phyloP scores from a whole-genome alignment of 64 coral and sea anemone genomes.

The Pocillopora verrucosa region DNA sequence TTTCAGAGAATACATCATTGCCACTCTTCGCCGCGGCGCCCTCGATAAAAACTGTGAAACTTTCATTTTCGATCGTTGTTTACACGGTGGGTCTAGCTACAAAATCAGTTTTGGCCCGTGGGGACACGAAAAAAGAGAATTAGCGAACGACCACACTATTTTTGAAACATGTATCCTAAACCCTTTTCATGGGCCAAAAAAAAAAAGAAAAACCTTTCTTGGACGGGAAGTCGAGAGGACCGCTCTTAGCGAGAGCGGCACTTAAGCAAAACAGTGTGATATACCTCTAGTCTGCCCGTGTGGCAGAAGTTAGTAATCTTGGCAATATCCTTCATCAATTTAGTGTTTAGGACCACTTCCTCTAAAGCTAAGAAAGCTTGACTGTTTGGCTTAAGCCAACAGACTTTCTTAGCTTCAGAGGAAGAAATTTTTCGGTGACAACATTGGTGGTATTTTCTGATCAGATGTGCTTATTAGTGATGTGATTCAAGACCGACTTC shows the following conservation, averaged over 20 bases:
- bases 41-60: no score
- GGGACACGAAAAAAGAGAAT: not conserved
- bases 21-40: no score
- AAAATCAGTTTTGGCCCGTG: no score
- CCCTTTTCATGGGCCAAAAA: no score
- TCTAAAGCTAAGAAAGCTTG: conserved; percentile 22
- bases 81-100: no score
- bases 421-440: not conserved
- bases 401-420: not conserved
- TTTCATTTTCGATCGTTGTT: not conserved
- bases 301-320: not conserved
- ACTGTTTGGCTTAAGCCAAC: conserved; percentile 34
- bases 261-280: not conserved
- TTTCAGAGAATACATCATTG: no score
- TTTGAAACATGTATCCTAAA: no score
- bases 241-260: no score
- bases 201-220: no score
- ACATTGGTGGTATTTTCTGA: not conserved
- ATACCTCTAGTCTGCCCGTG: conserved; percentile 15
- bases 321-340: conserved; percentile 24
- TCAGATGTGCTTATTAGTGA: conserved; percentile 20
- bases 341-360: conserved; percentile 24
- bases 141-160: not conserved
- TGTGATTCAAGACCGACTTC: conserved; percentile 18
- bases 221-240: no score